phyloP scores from a whole-genome alignment of 2,888 invertebrate species.

The Odontothrips loti region DNA sequence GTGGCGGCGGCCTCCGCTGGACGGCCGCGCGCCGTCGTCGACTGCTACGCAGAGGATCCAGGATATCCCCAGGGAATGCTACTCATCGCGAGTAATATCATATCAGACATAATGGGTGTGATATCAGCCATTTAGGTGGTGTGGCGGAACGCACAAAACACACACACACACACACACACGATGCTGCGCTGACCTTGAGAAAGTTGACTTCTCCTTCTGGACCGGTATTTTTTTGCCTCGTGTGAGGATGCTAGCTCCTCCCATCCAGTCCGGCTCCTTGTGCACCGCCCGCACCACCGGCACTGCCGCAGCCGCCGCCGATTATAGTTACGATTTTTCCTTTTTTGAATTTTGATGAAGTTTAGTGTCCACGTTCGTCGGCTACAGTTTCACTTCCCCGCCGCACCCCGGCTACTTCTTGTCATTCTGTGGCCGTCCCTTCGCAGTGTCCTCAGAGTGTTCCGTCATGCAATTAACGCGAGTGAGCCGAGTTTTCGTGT shows the following conservation, averaged over 20 bases:
- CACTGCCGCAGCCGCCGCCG: not conserved
- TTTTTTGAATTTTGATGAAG: not conserved
- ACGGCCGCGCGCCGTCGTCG: not conserved
- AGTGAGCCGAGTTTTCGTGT: no score
- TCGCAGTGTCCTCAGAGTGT: no score
- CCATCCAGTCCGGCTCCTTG: not conserved
- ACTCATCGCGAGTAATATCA: not conserved
- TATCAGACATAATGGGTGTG: not conserved
- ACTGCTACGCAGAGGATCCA: not conserved
- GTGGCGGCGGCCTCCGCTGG: no score
- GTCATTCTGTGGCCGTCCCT: no score
- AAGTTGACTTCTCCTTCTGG: slow-evolving; percentile 21
- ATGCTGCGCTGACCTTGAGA: not conserved
- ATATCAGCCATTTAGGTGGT: not conserved
- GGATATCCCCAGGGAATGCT: not conserved
- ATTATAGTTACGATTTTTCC: not conserved
- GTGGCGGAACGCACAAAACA: not conserved
- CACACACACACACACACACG: not conserved
- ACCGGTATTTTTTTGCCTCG: not conserved
- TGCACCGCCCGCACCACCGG: not conserved
- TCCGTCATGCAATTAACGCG: no score
- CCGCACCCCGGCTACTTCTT: not conserved
- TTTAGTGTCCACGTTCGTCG: not conserved
- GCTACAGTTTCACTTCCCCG: not conserved
- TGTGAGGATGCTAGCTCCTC: not conserved